These are phyloP conservation scores for Psophia crepitans DNA, from an alignment of 2,113 vertebrate genomes.

Conservation along the genomic window DNA sequence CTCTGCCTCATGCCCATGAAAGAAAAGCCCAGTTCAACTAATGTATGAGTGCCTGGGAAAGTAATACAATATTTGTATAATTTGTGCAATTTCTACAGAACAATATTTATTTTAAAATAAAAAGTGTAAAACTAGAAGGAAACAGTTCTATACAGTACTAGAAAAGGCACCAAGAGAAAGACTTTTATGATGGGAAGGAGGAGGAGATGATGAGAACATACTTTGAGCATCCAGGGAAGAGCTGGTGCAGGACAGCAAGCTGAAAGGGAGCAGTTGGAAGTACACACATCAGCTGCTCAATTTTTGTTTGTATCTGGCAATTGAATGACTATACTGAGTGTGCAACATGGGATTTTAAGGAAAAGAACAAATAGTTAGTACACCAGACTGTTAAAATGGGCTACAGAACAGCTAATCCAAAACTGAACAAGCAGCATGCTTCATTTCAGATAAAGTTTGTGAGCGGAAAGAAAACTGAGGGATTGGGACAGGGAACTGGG, in stretches of 20 bases:
- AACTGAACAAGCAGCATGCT: accelerated
- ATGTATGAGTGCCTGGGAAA: background rate
- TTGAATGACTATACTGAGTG: accelerated
- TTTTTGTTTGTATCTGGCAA: background rate
- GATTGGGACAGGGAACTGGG: background rate
- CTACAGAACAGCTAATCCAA: background rate
- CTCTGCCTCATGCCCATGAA: background rate
- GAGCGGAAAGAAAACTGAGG: background rate
- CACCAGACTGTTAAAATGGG: background rate
- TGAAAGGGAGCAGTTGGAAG: background rate
- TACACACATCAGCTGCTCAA: background rate
- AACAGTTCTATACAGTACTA: background rate
- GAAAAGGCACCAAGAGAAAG: background rate
- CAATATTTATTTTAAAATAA: too few relatives aligned
- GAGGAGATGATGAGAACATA: background rate
- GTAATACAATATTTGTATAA: background rate
- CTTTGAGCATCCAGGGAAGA: background rate
- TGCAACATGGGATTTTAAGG: background rate
- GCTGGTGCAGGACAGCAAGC: background rate
- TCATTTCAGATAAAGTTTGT: background rate
- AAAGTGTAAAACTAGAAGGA: background rate
- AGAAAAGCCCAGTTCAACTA: background rate
- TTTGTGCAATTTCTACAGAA: background rate
- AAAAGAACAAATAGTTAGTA: background rate
- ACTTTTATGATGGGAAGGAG: background rate